Evolutionary conservation across 2,797 vertebrate genomes (phyloP), one percentile per base, ranked within the genome.

Genomic region (Numenius phaeopus): DNA sequence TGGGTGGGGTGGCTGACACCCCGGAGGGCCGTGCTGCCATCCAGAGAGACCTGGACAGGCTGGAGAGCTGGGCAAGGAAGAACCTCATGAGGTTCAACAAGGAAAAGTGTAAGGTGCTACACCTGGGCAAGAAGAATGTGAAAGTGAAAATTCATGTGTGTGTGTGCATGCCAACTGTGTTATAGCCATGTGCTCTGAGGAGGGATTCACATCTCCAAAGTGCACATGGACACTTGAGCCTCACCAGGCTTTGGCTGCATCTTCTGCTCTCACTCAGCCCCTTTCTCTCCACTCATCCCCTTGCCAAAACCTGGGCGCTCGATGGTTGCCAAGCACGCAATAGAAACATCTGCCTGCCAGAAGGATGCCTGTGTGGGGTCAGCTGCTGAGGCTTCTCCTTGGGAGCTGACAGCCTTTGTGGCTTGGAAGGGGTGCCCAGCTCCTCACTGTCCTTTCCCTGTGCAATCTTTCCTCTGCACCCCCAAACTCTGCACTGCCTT

Each of bases 271-370:
- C 37, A 21, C n/a, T 83, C 83, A 83, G 8, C 7, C 21, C 70
- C 22, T 42, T 77, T 58, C 47, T 61, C 26, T 86, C 40, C 22
- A 24, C 11, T 81, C 44, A 75, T 71, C 29, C 29, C 34, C 24
- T 37, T 4, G 10, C 27, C 72, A 83, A 78, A 92, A 50, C 40
- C 47, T 64, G 30, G 26, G 20, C 0, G 2, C 24, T 57, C 3
- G 0, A 39, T 21, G 55, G 26, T 5, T 75, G 66, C 59, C 50
- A 89, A 88, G 66, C 27, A 79, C 1, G 3, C 5, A 1, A 67
- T 52, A 47, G 69, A 59, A 93, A 78, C 64, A 82, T 79, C 66
- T 95, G 82, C 57, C 44, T 83, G 49, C 44, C 83, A 95, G 88
- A 71, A 67, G 59, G n/a, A 40, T 5, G 14, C 8, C 18, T 89